These are phyloP conservation scores for Carcharodon carcharias DNA, from an alignment of 2,797 vertebrate genomes.

Conservation along the genomic window DNA sequence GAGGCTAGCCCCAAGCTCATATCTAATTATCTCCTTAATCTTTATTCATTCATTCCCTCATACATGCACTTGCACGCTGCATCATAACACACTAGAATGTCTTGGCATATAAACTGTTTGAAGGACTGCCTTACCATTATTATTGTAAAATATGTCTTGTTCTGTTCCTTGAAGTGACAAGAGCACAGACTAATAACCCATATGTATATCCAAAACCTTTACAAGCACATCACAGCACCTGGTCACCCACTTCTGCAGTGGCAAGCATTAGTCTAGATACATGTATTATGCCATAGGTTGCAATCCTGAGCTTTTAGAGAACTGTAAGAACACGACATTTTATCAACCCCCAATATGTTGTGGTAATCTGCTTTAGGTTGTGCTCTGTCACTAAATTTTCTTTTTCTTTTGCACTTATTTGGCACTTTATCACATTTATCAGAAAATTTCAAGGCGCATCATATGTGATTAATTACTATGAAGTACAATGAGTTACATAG, in stretches of 20 bases:
- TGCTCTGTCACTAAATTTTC: neutral
- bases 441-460: neutral
- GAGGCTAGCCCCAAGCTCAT: too few species aligned
- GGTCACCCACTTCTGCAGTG: neutral
- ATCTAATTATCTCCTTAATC: too few species aligned
- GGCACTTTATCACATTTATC: neutral
- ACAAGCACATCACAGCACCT: neutral
- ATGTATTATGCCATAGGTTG: neutral
- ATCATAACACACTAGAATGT: too few species aligned
- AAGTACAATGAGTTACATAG: neutral
- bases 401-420: neutral
- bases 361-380: neutral
- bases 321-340: too few species aligned
- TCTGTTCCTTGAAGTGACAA: too few species aligned
- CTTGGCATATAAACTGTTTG: too few species aligned
- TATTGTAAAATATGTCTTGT: too few species aligned
- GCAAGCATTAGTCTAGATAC: neutral
- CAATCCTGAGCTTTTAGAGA: neutral
- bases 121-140: too few species aligned
- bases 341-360: neutral
- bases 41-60: too few species aligned
- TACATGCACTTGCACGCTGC: too few species aligned
- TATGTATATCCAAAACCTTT: neutral
- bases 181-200: too few species aligned
- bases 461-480: neutral